These are phyloP conservation scores for Alectoris magna DNA, from an alignment of 2,797 vertebrate species.

Conservation along the genomic window DNA sequence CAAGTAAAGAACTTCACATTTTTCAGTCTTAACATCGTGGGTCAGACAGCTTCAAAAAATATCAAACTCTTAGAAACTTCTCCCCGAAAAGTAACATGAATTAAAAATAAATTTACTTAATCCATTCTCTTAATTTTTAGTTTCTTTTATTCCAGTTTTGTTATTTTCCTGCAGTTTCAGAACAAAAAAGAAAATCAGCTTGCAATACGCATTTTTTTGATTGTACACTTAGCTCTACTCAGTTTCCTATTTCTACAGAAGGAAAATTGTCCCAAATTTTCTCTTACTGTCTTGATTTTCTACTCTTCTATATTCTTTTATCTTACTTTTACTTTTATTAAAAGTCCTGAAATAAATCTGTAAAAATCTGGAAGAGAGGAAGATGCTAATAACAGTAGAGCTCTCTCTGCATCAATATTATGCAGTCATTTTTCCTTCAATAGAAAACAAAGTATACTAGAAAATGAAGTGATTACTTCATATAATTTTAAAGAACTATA, in stretches of 20 bases:
- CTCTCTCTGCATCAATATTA: not conserved
- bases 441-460: not conserved
- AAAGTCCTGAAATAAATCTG: not conserved
- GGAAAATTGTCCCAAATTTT: not conserved
- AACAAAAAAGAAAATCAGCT: not conserved
- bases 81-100: not conserved
- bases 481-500: not conserved
- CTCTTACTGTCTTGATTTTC: not conserved
- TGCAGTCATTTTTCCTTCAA: not conserved
- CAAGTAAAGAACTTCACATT: not conserved
- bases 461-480: fast-evolving
- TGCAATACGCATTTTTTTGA: not conserved
- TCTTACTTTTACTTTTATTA: not conserved
- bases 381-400: not conserved
- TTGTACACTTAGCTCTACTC: not conserved
- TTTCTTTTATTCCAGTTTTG: not conserved
- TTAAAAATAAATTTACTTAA: not conserved
- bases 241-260: not conserved
- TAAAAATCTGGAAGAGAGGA: not conserved
- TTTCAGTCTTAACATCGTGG: not conserved
- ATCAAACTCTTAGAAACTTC: not conserved
- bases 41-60: not conserved
- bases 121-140: not conserved
- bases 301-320: not conserved
- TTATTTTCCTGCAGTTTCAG: not conserved